These are phyloP conservation scores for Microtus pennsylvanicus DNA, from an alignment of 2,113 vertebrate genomes.

Conservation along the genomic window DNA sequence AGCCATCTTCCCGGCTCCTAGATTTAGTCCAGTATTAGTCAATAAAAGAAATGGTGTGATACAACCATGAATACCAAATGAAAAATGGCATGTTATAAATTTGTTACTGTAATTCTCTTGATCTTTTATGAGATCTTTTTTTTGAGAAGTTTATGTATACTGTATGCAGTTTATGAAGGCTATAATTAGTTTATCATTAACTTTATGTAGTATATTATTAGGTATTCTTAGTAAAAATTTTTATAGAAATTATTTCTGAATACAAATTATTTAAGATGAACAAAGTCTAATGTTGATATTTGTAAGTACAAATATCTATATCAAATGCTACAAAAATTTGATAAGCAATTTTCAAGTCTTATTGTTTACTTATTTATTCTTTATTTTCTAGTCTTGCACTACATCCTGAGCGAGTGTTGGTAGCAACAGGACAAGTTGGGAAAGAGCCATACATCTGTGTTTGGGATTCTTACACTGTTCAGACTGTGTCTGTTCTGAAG, in stretches of 20 bases:
- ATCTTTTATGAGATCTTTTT: conserved; percentile 8
- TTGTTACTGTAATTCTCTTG: background rate
- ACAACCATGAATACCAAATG: background rate
- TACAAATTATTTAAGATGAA: conserved; percentile 48
- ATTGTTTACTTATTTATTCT: conserved; percentile 35
- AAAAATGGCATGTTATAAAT: background rate
- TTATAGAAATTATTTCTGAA: conserved; percentile 66
- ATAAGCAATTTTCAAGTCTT: conserved; percentile 34
- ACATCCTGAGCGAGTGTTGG: conserved; percentile 96
- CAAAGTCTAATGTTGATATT: conserved; percentile 48
- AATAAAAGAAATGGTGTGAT: conserved; percentile 49
- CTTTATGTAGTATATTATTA: background rate
- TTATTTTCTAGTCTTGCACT: conserved; percentile 92
- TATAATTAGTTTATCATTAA: conserved; percentile 27
- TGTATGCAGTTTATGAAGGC: background rate
- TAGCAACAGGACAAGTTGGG: conserved; percentile 99
- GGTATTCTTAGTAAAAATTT: conserved; percentile 1
- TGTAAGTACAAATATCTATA: background rate
- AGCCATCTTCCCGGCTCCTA: background rate
- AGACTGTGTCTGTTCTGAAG: conserved; percentile 96
- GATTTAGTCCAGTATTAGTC: background rate
- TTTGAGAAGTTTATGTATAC: background rate
- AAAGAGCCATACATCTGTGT: conserved; percentile 98
- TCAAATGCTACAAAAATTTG: conserved; percentile 35
- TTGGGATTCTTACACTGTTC: conserved; percentile 98